Percentiles rank a stretch among this genome's conserved stretches.
Evolutionary conservation across 35 echinoderm and acorn worm genomes (phyloP).

Genomic region (Ophiothrix spiculata): DNA sequence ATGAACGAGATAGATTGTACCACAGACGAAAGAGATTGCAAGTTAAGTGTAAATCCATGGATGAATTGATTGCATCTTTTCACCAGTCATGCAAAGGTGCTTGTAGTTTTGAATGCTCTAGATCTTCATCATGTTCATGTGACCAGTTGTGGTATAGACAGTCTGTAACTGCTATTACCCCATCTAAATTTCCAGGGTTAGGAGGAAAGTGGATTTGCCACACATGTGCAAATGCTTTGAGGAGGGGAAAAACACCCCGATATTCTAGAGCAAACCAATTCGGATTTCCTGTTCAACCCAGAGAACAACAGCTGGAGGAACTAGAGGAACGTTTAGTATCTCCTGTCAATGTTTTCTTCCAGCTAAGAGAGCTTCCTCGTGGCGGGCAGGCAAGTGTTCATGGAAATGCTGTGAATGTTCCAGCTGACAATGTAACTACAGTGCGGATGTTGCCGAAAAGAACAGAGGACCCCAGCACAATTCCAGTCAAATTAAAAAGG

Average conservation of each 20-base stretch:
- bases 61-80: neutral
- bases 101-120: neutral
- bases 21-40: no score
- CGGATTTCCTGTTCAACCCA: neutral
- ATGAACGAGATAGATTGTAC: no score
- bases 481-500: slow-evolving; percentile 3
- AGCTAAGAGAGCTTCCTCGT: neutral
- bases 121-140: neutral
- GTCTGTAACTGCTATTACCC: neutral
- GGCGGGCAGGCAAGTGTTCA: neutral
- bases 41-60: neutral
- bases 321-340: slow-evolving; percentile 2
- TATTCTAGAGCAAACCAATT: neutral
- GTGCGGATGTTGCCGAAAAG: neutral
- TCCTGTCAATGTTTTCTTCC: slow-evolving; percentile 13
- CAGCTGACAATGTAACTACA: neutral
- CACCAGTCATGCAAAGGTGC: neutral
- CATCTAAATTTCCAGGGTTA: neutral
- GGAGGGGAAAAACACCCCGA: neutral
- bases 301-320: neutral
- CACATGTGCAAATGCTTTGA: neutral
- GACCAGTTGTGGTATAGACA: neutral
- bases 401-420: neutral
- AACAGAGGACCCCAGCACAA: neutral
- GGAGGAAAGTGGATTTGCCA: slow-evolving; percentile 10